Evolutionary conservation across 2,888 invertebrate species (phyloP).

Genomic region (Archaeoteleia sp.): DNA sequence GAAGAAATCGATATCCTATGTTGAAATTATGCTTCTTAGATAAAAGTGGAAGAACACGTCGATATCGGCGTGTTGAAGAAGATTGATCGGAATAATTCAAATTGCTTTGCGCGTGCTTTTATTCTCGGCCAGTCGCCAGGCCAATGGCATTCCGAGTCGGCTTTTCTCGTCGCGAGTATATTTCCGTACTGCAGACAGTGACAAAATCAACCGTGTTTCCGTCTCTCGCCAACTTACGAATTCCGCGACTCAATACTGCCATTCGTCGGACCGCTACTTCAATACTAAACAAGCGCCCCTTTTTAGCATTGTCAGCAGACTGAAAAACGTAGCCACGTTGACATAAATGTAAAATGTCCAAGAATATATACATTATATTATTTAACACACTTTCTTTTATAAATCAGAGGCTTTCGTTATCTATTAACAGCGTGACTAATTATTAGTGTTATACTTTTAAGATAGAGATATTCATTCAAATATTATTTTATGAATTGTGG

Average conservation of each 20-base stretch:
- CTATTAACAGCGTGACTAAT: too few relatives aligned
- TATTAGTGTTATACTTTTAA: too few relatives aligned
- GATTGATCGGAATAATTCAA: slow-evolving; percentile 56
- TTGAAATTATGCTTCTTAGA: background rate
- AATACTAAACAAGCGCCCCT: slow-evolving; percentile 2
- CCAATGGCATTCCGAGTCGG: slow-evolving; percentile 23
- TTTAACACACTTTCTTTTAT: too few relatives aligned
- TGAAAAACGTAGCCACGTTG: background rate
- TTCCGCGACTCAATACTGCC: slow-evolving; percentile 35
- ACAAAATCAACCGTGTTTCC: slow-evolving; percentile 41
- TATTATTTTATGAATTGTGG: too few relatives aligned
- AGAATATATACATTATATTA: slow-evolving; percentile 8
- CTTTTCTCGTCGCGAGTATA: slow-evolving; percentile 30
- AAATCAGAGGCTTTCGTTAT: too few relatives aligned
- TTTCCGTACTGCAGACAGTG: slow-evolving; percentile 39
- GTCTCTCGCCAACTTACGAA: slow-evolving; percentile 29
- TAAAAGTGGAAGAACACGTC: slow-evolving; percentile 11
- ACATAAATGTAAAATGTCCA: background rate
- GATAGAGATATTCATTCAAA: too few relatives aligned
- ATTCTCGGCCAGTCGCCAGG: slow-evolving; percentile 37
- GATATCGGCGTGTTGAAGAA: slow-evolving; percentile 21
- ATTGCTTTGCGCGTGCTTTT: slow-evolving; percentile 42
- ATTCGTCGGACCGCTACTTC: slow-evolving; percentile 9
- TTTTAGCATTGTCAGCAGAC: slow-evolving; percentile 1
- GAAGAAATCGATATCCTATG: background rate